A percentile compares a stretch with the other conserved stretches of the same genome.
Conservation (phyloP, 2,888 invertebrate species). For the Nomada hirtipes region DNA sequence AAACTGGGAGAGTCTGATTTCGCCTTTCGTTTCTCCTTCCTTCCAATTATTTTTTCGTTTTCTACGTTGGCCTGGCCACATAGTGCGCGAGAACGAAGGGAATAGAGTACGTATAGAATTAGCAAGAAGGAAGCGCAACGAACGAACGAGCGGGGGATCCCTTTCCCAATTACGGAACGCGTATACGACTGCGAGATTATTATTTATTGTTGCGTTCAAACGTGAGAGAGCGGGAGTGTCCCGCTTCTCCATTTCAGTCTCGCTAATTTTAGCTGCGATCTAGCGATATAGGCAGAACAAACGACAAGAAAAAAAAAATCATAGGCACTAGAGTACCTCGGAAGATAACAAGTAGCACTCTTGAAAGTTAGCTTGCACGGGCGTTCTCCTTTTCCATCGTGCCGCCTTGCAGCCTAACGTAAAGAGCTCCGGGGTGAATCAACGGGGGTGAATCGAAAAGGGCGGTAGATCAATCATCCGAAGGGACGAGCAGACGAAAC, state of each 20-base stretch:
- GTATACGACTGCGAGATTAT: constrained; percentile 62
- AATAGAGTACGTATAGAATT: neutral
- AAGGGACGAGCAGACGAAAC: neutral
- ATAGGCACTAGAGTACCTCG: constrained; percentile 80
- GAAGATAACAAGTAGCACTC: constrained; percentile 77
- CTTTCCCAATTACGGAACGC: constrained; percentile 43
- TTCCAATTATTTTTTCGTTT: constrained; percentile 1
- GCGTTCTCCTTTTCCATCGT: constrained; percentile 75
- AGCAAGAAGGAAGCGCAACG: constrained; percentile 16
- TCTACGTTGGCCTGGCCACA: neutral
- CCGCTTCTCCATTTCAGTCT: constrained; percentile 55
- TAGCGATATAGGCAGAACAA: constrained; percentile 74
- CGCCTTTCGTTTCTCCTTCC: constrained; percentile 28
- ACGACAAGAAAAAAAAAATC: constrained; percentile 71
- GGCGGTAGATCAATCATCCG: constrained; percentile 27
- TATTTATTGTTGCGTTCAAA: constrained; percentile 70
- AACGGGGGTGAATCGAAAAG: constrained; percentile 31
- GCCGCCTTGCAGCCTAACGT: constrained; percentile 36
- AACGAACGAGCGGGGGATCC: constrained; percentile 36
- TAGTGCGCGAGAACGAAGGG: neutral
- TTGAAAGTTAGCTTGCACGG: constrained; percentile 81
- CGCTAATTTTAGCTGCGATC: constrained; percentile 73
- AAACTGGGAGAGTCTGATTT: constrained; percentile 7
- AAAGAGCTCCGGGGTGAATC: neutral
- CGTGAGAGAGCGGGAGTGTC: constrained; percentile 45